Base-by-base conservation (phyloP, 2,888 invertebrate genomes). In the Ophion costatus region DNA sequence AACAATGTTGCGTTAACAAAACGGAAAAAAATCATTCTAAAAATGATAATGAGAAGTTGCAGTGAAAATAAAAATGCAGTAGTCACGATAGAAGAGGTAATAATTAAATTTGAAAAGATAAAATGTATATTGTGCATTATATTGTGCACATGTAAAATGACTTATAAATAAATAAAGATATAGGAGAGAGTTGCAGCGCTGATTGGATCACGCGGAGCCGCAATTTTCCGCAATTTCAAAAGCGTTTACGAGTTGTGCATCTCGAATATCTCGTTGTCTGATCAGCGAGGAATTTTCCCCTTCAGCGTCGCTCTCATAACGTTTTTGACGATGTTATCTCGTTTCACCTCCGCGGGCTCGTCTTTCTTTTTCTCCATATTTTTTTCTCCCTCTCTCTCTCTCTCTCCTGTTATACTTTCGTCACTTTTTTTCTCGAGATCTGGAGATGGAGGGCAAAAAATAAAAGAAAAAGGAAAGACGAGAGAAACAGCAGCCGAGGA, bases 271-370 rank as follows among this genome's bases (percentile, higher is more conserved):
- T 63, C n/a, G 42, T 45, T 61, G 74, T 74, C 74, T 74, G 61
- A 74, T 74, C 74, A 45, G 24, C n/a, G 29, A 61, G 45, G 63
- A 63, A 42, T 74, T 74, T 74, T 74, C 74, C 63, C 45, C 63
- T 74, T 24, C 42, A 29, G 22, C 63, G 38, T 38, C 33, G 42
- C 74, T 57, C 67, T 38, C 33, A 77, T 51, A 42, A 57, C 67
- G 76, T 66, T 77, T 42, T 38, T 42, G 59, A 73, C 56, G 76
- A 76, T 66, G 76, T 67, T 51, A 64, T 66, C 38, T 64, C 66
- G 56, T 59, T 38, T 45, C 67, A 57, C 56, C 57, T 66, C 45
- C 61, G 24, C 51, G 29, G 51, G n/a, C 45, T n/a, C 17, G 17
- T 14, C 14, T 51, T 51, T 51, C 51, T 24, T 14, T 17, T 45